Base-by-base conservation (phyloP, 2,888 invertebrate species). In the Hydropsyche betteni region DNA sequence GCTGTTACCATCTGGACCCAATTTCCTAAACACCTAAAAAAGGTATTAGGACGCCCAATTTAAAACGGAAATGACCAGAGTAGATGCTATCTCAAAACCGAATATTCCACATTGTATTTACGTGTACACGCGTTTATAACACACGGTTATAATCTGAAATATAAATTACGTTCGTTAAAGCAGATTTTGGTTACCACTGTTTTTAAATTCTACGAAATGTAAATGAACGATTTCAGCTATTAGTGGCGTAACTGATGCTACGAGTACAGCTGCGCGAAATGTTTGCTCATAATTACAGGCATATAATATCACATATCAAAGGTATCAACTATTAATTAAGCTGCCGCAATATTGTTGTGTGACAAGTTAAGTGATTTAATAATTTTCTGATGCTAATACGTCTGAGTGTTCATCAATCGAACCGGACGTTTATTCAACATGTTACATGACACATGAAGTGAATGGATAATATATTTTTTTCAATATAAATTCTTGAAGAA, bases 1-100 rank as follows among this genome's bases (percentile, higher is more conserved):
- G 64, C 64, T 64, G 64, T 64, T 64, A 64, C 64, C 64, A 64
- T 64, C 64, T 64, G 64, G 64, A 64, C 64, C 64, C 64, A 64
- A 64, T 64, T 64, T 64, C 64, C 64, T 64, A 64, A 64, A 64
- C 64, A 64, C 64, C 64, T 64, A 64, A 64, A 64, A 64, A 64
- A 64, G 64, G 64, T 64, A 64, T 64, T 64, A 64, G 64, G 36
- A 36, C 36, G 64, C 36, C 64, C 36, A 64, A 64, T 64, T 64
- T 64, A 64, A 64, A 64, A 64, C 64, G 64, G 64, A 64, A 64
- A 64, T 64, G 64, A 64, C 64, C 64, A 64, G n/a, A 24, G 36
- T 64, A 64, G 64, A 64, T 64, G 64, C 34, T 64, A 64, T 64
- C 64, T 36, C 64, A 64, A 64, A 64, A 24, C 64, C 64, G 34